Conservation (phyloP, 2,797 vertebrate species). For the Champsocephalus esox region DNA sequence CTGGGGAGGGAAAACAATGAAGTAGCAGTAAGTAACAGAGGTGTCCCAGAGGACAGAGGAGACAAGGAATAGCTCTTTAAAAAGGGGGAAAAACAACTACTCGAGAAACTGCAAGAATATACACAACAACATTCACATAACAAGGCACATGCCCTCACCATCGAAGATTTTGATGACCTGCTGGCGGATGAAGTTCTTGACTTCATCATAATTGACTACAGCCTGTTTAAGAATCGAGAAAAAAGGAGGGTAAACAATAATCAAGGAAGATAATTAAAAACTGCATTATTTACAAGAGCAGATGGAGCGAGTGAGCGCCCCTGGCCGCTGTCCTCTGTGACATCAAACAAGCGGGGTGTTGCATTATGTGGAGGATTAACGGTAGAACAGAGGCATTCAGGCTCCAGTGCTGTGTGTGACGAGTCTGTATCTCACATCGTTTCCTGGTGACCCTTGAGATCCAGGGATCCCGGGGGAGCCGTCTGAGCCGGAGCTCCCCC, state of each 20-base stretch:
- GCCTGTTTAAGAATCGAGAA: conserved; percentile 81
- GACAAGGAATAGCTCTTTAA: conserved; percentile 1
- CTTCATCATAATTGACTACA: conserved; percentile 93
- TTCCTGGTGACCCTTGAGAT: conserved; percentile 84
- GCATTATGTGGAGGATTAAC: conserved; percentile 22
- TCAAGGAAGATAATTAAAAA: conserved; percentile 55
- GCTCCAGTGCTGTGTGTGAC: background rate
- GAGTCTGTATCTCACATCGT: conserved; percentile 85
- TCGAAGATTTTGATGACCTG: conserved; percentile 97
- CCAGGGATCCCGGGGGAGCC: conserved; percentile 88
- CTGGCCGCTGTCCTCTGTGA: conserved; percentile 12
- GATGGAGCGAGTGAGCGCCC: conserved; percentile 38
- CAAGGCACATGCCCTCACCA: conserved; percentile 80
- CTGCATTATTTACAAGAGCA: conserved; percentile 59
- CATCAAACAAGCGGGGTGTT: conserved; percentile 13
- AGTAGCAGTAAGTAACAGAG: conserved; percentile 4
- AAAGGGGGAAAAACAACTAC: no score
- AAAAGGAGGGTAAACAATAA: conserved; percentile 36
- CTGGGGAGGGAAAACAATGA: conserved; percentile 74
- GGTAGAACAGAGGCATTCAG: background rate
- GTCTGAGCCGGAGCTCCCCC: conserved; percentile 86
- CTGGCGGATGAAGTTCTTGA: conserved; percentile 95
- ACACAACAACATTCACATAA: conserved; percentile 11
- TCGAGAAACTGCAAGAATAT: background rate
- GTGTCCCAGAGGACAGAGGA: conserved; percentile 20